Conservation (phyloP, 2,797 vertebrate genomes). For the Heterohyrax brucei region DNA sequence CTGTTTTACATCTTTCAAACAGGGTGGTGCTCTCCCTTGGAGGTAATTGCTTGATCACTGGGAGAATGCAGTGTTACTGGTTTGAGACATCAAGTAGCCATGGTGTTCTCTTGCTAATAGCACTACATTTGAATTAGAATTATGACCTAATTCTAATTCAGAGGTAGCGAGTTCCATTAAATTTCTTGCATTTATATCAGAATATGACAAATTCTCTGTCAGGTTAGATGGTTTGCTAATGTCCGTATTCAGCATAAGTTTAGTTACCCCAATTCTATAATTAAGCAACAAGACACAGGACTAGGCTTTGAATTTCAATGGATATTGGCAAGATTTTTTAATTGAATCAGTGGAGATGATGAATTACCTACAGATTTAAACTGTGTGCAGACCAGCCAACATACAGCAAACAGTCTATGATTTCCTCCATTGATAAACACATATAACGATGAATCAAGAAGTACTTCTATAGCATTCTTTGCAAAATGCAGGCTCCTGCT, state of each 20-base stretch:
- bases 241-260: slow-evolving; percentile 53
- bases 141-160: slow-evolving; percentile 49
- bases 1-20: neutral
- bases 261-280: slow-evolving; percentile 68
- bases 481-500: neutral
- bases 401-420: slow-evolving; percentile 15
- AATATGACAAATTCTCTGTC: slow-evolving; percentile 57
- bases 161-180: slow-evolving; percentile 63
- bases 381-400: slow-evolving; percentile 1
- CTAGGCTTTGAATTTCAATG: slow-evolving; percentile 76
- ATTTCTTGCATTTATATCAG: slow-evolving; percentile 61
- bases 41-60: slow-evolving; percentile 32
- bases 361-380: slow-evolving; percentile 71
- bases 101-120: slow-evolving; percentile 60
- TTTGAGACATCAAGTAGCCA: slow-evolving; percentile 55
- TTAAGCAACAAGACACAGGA: slow-evolving; percentile 79
- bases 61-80: neutral
- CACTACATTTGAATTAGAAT: slow-evolving; percentile 68
- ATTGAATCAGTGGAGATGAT: slow-evolving; percentile 73
- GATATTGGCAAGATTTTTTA: slow-evolving; percentile 71
- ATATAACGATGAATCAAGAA: neutral
- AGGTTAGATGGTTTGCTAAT: slow-evolving; percentile 56
- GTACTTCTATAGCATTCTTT: neutral
- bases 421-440: neutral
- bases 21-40: neutral